A percentile compares a stretch with the other conserved stretches of the same genome.
These are phyloP conservation scores for Tympanuchus pallidicinctus DNA, from an alignment of 2,113 vertebrate genomes.

Conservation along the genomic window DNA sequence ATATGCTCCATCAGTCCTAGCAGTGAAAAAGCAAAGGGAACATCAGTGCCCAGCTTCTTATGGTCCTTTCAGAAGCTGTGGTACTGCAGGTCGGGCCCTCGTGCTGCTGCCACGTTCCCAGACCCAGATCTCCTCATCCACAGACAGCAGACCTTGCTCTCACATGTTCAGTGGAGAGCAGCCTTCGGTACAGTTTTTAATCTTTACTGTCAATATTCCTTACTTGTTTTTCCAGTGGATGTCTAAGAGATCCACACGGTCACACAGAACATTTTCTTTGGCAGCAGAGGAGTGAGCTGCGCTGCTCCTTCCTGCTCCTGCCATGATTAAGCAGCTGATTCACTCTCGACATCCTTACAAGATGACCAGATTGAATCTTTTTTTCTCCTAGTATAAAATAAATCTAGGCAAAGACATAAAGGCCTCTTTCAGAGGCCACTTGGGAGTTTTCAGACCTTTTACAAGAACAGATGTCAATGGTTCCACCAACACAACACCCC, in stretches of 20 bases:
- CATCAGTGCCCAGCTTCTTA: background rate
- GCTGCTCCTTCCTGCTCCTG: background rate
- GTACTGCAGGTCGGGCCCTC: too few species aligned
- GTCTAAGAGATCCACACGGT: background rate
- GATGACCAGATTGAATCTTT: background rate
- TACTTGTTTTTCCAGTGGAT: background rate
- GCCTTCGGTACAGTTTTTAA: background rate
- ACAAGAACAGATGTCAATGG: background rate
- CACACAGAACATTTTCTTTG: background rate
- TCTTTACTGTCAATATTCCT: background rate
- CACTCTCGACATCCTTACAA: background rate
- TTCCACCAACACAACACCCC: background rate
- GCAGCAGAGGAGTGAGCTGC: background rate
- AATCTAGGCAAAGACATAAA: background rate
- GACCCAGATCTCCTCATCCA: background rate
- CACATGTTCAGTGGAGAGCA: accelerated
- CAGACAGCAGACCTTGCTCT: background rate
- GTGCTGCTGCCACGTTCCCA: too few species aligned
- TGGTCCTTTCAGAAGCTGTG: background rate
- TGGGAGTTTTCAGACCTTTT: background rate
- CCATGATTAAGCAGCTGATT: conserved; percentile 31
- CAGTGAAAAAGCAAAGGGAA: background rate
- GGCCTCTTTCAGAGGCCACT: background rate
- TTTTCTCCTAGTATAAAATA: background rate
- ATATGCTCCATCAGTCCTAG: background rate